Percentiles rank a stretch among this genome's conserved stretches.
These are phyloP conservation scores for Pandemis cinnamomeana DNA, from an alignment of 2,888 invertebrate species.

Conservation along the genomic window DNA sequence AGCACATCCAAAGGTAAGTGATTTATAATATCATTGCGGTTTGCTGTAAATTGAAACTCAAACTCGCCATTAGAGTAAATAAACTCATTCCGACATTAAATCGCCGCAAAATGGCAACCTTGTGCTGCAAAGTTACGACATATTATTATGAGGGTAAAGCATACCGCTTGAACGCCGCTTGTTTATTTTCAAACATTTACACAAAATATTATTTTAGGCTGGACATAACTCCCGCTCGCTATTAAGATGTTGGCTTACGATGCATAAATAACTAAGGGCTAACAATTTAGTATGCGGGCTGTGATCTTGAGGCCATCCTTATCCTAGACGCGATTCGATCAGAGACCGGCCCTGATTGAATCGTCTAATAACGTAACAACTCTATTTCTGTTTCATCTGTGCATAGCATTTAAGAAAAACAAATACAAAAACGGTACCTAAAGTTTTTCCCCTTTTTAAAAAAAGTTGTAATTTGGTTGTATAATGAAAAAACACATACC, in stretches of 20 bases:
- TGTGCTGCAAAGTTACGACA: conserved; percentile 67
- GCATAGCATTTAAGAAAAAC: conserved; percentile 11
- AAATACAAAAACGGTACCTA: not conserved
- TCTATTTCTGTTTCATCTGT: conserved; percentile 55
- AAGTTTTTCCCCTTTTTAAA: not conserved
- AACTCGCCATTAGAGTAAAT: conserved; percentile 63
- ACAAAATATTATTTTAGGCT: conserved; percentile 84
- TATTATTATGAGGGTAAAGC: conserved; percentile 68
- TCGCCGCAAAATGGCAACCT: conserved; percentile 61
- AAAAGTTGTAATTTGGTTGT: too few relatives aligned
- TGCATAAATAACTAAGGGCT: conserved; percentile 82
- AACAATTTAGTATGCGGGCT: conserved; percentile 81
- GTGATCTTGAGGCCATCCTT: conserved; percentile 70
- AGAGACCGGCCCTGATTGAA: conserved; percentile 67
- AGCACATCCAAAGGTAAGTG: conserved; percentile 98
- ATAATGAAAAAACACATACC: too few relatives aligned
- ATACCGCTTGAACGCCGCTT: conserved; percentile 63
- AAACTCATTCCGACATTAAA: conserved; percentile 70
- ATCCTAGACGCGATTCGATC: conserved; percentile 58
- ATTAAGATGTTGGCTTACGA: conserved; percentile 82
- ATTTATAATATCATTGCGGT: conserved; percentile 55
- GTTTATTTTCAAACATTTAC: conserved; percentile 82
- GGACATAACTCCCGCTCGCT: conserved; percentile 77
- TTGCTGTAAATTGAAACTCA: conserved; percentile 67
- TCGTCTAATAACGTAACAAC: conserved; percentile 71